phyloP scores from a whole-genome alignment of 2,888 invertebrate genomes.

The Teleiodes luculella region DNA sequence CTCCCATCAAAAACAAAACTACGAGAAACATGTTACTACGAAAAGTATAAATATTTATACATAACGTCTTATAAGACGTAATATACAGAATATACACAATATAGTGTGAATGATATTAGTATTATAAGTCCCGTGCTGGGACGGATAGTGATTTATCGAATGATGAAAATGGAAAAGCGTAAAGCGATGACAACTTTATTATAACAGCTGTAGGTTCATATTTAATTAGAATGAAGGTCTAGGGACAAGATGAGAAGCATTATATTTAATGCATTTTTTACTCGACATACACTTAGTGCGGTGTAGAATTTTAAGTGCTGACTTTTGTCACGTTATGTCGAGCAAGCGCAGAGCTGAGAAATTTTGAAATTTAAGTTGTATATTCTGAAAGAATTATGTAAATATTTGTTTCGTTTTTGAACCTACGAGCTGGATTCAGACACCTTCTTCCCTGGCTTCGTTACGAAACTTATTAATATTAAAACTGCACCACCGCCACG shows the following conservation, averaged over 20 bases:
- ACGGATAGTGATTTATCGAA: slow-evolving; percentile 1
- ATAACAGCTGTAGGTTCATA: neutral
- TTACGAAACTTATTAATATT: neutral
- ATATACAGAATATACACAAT: slow-evolving; percentile 7
- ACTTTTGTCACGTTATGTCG: too few species aligned
- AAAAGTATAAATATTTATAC: neutral
- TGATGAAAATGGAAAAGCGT: slow-evolving; percentile 6
- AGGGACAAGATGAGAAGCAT: neutral
- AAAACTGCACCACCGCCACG: slow-evolving; percentile 6
- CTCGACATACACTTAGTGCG: too few species aligned
- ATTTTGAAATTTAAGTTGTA: neutral
- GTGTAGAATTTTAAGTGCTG: too few species aligned
- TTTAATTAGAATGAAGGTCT: neutral
- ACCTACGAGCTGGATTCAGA: neutral
- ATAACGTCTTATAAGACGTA: slow-evolving; percentile 1
- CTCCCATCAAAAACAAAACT: neutral
- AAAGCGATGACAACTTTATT: neutral
- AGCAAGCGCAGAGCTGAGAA: neutral
- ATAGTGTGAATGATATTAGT: neutral
- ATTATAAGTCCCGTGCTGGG: neutral
- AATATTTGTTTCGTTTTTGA: neutral
- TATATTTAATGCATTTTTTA: neutral
- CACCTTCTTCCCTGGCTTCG: neutral
- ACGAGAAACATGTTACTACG: slow-evolving; percentile 1
- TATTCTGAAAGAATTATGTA: neutral